phyloP scores from a whole-genome alignment of 2,113 vertebrate genomes.

The Burhinus bistriatus region DNA sequence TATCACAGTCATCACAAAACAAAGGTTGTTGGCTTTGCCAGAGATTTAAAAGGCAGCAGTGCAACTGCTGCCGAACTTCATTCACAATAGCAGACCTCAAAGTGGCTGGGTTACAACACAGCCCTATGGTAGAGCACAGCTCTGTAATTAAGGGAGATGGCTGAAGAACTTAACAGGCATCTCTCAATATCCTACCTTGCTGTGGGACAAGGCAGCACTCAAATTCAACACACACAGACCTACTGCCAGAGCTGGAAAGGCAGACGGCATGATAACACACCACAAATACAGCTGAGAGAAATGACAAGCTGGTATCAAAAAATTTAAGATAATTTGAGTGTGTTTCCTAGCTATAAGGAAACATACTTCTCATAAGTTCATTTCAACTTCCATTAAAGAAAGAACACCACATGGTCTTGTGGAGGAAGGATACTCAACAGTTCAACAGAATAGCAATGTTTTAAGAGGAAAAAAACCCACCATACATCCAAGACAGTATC shows the following conservation, averaged over 20 bases:
- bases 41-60: neutral
- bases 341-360: neutral
- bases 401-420: neutral
- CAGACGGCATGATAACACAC: neutral
- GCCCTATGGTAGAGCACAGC: accelerated
- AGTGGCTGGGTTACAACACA: neutral
- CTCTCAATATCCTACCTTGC: neutral
- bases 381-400: neutral
- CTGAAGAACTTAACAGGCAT: neutral
- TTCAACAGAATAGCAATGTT: neutral
- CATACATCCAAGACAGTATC: neutral
- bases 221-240: neutral
- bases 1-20: neutral
- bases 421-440: neutral
- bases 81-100: neutral
- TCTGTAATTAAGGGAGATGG: neutral
- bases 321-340: neutral
- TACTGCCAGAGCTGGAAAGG: neutral
- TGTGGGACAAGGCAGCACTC: neutral
- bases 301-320: neutral
- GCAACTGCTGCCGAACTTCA: neutral
- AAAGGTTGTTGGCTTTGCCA: neutral
- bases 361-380: neutral
- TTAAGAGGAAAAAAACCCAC: neutral
- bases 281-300: neutral